Evolutionary conservation across 2,797 vertebrate species (phyloP).

Genomic region (Podarcis lilfordi): DNA sequence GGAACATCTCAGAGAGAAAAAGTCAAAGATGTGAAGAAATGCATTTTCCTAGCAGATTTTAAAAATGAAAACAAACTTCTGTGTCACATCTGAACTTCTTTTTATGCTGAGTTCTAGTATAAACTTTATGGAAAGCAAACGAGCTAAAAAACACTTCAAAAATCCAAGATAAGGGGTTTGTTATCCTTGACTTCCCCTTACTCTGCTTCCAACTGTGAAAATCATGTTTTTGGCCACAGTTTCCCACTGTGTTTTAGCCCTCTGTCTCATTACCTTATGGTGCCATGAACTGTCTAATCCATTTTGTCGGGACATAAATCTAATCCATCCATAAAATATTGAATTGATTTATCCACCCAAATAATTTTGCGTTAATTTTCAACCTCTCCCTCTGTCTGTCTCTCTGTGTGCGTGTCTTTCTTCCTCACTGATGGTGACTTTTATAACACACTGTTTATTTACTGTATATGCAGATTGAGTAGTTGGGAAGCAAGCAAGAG

Average conservation of each 20-base stretch:
- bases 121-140: not conserved
- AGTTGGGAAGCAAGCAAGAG: not conserved
- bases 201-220: slow-evolving; percentile 14
- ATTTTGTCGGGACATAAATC: slow-evolving; percentile 31
- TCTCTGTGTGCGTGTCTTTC: not conserved
- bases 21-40: too few relatives aligned
- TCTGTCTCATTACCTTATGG: slow-evolving; percentile 27
- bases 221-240: slow-evolving; percentile 23
- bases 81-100: not conserved
- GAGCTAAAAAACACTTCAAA: not conserved
- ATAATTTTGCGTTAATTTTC: slow-evolving; percentile 56
- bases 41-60: not conserved
- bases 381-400: not conserved
- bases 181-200: slow-evolving; percentile 22
- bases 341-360: slow-evolving; percentile 17
- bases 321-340: slow-evolving; percentile 30
- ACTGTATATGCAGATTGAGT: not conserved
- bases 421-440: not conserved
- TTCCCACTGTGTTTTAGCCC: not conserved
- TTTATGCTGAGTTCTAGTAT: too few relatives aligned
- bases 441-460: not conserved
- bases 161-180: not conserved
- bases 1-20: too few relatives aligned
- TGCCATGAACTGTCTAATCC: slow-evolving; percentile 13
- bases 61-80: not conserved